Base-by-base conservation (phyloP, 2,888 invertebrate genomes). In the Leptodirus hochenwartii region DNA sequence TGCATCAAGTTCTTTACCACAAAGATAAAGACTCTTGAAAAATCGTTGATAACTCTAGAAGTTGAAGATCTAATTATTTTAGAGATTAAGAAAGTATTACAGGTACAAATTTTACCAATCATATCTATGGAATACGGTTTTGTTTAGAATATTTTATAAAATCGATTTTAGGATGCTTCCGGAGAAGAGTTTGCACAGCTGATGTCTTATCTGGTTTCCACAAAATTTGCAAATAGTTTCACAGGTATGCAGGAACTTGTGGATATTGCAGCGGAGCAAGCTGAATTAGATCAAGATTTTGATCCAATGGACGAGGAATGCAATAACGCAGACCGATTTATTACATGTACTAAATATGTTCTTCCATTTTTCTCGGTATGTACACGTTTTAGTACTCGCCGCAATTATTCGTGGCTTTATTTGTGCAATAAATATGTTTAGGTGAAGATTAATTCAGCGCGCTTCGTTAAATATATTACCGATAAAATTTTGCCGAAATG, bases 161-260 rank as follows among this genome's bases (percentile, higher is more conserved):
- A n/a, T n/a, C n/a, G 34, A 36, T 46, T 47, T 34, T 30, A 84
- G 74, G 85, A 87, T 62, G 80, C 87, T 15, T 82, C 79, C 9
- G 84, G 85, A 17, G 84, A 85, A 41, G 93, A 95, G 58, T 91
- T 93, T 58, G 75, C 84, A 43, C 67, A 74, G 36, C 71, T 93
- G 34, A 84, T 95, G 78, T 76, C 76, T 26, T 67, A 90, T 40
- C 59, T 95, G 41, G 72, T 76, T 15, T 69, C 74, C 56, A 77
- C 91, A 6, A 74, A 77, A 50, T 62, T 82, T 26, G 79, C 84
- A 27, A 76, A 76, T 41, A 80, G 85, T 5, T 66, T 82, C 9
- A 64, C 66, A 26, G 91, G 91, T 4, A 82, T 90, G 47, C 79
- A 82, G 40, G 82, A 87, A 51, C 59, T 95, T 16, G 72, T 90